Conservation (phyloP, 2,113 vertebrate species). For the Apus apus region DNA sequence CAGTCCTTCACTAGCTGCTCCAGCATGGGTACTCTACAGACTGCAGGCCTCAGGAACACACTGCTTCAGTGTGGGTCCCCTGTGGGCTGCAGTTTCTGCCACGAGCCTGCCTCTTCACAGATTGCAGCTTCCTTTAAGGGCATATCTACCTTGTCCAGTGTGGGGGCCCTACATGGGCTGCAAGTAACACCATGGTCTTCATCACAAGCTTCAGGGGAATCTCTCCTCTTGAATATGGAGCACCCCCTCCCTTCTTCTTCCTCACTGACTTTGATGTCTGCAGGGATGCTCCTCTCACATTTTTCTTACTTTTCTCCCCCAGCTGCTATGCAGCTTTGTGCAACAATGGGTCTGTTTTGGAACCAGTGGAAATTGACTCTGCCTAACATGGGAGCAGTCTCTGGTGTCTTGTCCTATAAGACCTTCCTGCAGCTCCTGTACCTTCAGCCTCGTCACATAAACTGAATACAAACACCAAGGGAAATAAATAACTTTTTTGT, state of each 20-base stretch:
- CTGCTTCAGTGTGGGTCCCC: neutral
- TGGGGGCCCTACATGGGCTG: neutral
- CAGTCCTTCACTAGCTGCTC: neutral
- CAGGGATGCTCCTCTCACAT: neutral
- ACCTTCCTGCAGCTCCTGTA: neutral
- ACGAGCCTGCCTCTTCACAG: neutral
- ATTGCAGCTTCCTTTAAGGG: neutral
- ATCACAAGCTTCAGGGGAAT: neutral
- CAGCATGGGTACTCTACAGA: neutral
- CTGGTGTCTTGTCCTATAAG: neutral
- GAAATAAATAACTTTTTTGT: neutral
- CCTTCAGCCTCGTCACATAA: neutral
- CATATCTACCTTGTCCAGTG: neutral
- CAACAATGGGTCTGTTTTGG: neutral
- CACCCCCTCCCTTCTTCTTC: neutral
- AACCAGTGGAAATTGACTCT: neutral
- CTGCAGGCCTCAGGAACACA: neutral
- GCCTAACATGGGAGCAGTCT: neutral
- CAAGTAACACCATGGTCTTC: neutral
- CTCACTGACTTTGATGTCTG: neutral
- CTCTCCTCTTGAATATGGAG: neutral
- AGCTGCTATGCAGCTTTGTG: neutral
- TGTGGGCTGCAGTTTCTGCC: neutral
- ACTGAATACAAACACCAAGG: neutral
- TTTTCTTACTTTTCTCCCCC: neutral